These are phyloP conservation scores for Condylura cristata DNA, from an alignment of 2,113 vertebrate genomes.

Conservation along the genomic window DNA sequence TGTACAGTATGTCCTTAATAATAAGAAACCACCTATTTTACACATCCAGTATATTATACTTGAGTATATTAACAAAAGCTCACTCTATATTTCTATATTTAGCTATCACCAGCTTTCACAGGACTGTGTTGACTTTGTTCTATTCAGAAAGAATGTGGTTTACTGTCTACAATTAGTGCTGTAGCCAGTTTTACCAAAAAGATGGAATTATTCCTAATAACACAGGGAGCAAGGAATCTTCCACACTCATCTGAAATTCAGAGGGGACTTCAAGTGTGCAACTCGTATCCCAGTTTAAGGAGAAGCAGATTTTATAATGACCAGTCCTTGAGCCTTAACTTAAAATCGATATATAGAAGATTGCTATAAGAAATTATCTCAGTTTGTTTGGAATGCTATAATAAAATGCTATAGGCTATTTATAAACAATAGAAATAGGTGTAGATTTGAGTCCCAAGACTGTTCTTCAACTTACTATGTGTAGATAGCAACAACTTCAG, in stretches of 20 bases:
- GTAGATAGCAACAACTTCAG: not conserved
- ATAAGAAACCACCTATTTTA: constrained; percentile 5
- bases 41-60: not conserved
- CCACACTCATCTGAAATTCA: not conserved
- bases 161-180: not conserved
- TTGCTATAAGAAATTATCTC: not conserved
- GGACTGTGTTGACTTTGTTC: not conserved
- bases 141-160: not conserved
- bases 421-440: not conserved
- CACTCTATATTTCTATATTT: not conserved
- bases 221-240: not conserved
- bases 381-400: not conserved
- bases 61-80: too few relatives aligned
- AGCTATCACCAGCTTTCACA: not conserved
- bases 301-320: not conserved
- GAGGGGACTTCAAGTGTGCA: not conserved
- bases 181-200: not conserved
- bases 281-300: too few relatives aligned
- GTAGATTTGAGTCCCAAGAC: not conserved
- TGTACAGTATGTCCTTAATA: not conserved
- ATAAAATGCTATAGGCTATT: not conserved
- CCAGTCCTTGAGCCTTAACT: accelerated
- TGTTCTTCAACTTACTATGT: not conserved
- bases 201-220: not conserved
- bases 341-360: not conserved